A percentile compares a stretch with the other conserved stretches of the same genome.
phyloP scores from a whole-genome alignment of 2,113 vertebrate genomes.

The Uria lomvia region DNA sequence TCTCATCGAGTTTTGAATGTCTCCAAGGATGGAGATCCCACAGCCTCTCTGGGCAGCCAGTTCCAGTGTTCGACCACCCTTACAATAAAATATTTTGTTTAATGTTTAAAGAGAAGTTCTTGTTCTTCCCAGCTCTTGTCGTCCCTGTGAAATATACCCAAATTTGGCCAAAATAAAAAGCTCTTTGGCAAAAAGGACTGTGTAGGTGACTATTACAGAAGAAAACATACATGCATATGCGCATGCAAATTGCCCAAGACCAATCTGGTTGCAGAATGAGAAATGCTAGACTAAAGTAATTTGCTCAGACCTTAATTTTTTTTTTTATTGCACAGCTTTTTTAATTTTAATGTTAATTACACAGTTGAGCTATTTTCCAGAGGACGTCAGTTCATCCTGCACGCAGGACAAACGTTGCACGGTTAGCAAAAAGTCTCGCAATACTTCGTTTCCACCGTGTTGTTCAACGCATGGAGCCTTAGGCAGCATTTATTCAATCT shows the following conservation, averaged over 20 bases:
- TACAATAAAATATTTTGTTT: neutral
- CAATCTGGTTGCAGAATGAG: neutral
- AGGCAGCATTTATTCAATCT: constrained; percentile 28
- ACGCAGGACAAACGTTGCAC: neutral
- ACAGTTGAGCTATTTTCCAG: neutral
- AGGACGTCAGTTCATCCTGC: neutral
- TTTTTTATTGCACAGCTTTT: neutral
- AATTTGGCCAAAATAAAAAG: neutral
- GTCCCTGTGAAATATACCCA: neutral
- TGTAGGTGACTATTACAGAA: neutral
- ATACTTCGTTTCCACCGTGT: neutral
- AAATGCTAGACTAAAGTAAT: neutral
- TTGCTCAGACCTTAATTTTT: neutral
- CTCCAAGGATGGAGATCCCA: neutral
- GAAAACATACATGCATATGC: neutral
- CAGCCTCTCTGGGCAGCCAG: neutral
- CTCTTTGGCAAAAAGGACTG: neutral
- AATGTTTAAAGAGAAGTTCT: neutral
- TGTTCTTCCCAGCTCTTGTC: neutral
- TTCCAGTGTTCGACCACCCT: neutral
- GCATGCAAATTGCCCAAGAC: neutral
- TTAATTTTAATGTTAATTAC: neutral
- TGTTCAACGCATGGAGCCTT: neutral
- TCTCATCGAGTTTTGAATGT: neutral
- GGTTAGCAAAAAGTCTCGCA: neutral